A percentile compares a stretch with the other conserved stretches of the same genome.
Evolutionary conservation across 2,888 invertebrate species (phyloP).

Genomic region (Dexiosoma caninum): DNA sequence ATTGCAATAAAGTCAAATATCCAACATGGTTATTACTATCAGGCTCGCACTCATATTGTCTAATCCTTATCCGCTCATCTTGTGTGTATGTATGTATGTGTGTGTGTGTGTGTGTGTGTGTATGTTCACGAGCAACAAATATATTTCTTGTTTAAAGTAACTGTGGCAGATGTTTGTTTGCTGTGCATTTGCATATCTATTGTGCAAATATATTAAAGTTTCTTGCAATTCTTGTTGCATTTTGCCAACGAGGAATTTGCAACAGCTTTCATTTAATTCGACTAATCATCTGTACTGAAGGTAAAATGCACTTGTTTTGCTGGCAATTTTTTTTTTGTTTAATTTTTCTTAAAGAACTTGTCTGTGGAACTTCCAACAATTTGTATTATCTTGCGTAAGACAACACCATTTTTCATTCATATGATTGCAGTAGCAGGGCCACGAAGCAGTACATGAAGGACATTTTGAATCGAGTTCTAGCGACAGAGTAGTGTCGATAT

Average conservation of each 20-base stretch:
- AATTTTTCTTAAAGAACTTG: background rate
- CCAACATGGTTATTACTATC: conserved; percentile 30
- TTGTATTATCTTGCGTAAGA: too few species aligned
- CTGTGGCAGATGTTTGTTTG: conserved; percentile 39
- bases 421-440: too few species aligned
- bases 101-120: too few species aligned
- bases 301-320: background rate
- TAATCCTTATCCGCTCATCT: conserved; percentile 30
- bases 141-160: conserved; percentile 32
- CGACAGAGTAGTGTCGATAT: too few species aligned
- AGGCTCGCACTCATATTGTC: too few species aligned
- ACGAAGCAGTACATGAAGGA: too few species aligned
- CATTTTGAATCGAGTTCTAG: too few species aligned
- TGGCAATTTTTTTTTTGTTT: background rate
- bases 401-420: too few species aligned
- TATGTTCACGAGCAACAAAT: conserved; percentile 15
- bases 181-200: conserved; percentile 32
- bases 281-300: background rate
- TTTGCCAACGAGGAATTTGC: background rate
- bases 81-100: too few species aligned
- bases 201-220: conserved; percentile 27
- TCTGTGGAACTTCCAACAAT: too few species aligned
- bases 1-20: conserved; percentile 19
- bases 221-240: conserved; percentile 14
- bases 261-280: conserved; percentile 7